Conservation (phyloP, 2,113 vertebrate species). For the Prinia subflava region DNA sequence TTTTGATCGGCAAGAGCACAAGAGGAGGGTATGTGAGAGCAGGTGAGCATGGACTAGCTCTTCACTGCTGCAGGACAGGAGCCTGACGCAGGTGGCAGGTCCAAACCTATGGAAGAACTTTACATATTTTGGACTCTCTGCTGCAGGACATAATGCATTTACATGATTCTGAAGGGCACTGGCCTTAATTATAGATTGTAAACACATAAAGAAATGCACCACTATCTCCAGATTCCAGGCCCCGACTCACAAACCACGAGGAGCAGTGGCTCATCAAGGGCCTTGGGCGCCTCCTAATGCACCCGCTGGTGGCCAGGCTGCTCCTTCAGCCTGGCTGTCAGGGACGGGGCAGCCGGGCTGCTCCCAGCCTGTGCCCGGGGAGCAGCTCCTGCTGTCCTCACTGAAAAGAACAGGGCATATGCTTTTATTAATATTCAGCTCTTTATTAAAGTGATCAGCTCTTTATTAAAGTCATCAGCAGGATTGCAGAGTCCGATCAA, state of each 20-base stretch:
- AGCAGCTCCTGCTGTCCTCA: rapidly evolving
- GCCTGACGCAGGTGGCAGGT: neutral
- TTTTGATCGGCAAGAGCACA: rapidly evolving
- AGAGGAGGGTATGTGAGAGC: rapidly evolving
- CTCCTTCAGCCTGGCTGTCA: rapidly evolving
- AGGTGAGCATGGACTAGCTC: rapidly evolving
- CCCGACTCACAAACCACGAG: neutral
- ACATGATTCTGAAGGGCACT: neutral
- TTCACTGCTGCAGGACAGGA: too few species aligned
- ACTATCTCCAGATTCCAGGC: neutral
- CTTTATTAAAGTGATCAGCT: too few species aligned
- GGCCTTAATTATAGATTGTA: neutral
- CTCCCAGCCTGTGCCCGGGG: rapidly evolving
- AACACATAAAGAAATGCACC: neutral
- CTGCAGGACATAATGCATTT: rapidly evolving
- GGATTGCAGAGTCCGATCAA: too few species aligned
- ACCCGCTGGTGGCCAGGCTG: neutral
- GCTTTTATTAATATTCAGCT: too few species aligned
- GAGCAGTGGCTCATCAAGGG: rapidly evolving
- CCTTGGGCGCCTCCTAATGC: neutral
- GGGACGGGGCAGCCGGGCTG: rapidly evolving
- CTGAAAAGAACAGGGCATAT: too few species aligned
- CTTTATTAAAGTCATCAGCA: too few species aligned
- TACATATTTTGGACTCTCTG: neutral
- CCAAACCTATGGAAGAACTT: neutral